Percentiles rank a stretch among this genome's conserved stretches.
phyloP scores from a whole-genome alignment of 2,888 invertebrate genomes.

The Ramazzottius varieornatus region DNA sequence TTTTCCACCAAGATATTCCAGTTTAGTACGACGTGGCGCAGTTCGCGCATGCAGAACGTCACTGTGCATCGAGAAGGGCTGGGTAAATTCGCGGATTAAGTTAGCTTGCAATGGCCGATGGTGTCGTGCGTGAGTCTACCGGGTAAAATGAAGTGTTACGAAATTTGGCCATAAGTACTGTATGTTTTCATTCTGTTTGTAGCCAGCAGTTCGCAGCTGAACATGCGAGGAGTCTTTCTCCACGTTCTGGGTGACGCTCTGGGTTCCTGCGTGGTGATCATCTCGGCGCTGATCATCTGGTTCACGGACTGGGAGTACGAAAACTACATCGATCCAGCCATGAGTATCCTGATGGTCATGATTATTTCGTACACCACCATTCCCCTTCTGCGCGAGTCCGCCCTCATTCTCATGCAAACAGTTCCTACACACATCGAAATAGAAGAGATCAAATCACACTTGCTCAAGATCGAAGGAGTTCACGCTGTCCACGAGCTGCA shows the following conservation, averaged over 20 bases:
- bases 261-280: constrained; percentile 69
- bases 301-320: constrained; percentile 41
- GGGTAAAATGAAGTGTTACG: too few species aligned
- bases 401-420: constrained; percentile 79
- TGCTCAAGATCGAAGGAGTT: constrained; percentile 47
- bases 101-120: too few species aligned
- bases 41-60: too few species aligned
- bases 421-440: constrained; percentile 82
- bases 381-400: constrained; percentile 51
- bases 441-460: constrained; percentile 11
- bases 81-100: too few species aligned
- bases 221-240: constrained; percentile 98
- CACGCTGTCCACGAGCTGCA: constrained; percentile 90
- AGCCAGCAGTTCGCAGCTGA: constrained; percentile 52
- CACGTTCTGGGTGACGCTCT: constrained; percentile 90
- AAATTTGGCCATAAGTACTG: too few species aligned
- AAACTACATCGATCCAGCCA: constrained; percentile 72
- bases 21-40: too few species aligned
- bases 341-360: constrained; percentile 13
- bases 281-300: constrained; percentile 47
- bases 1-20: too few species aligned
- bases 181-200: neutral
- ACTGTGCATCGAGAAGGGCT: too few species aligned
- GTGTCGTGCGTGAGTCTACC: too few species aligned
- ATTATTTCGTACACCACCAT: constrained; percentile 24